Conservation (phyloP, 2,888 invertebrate species). For the Chymomyza amoena region DNA sequence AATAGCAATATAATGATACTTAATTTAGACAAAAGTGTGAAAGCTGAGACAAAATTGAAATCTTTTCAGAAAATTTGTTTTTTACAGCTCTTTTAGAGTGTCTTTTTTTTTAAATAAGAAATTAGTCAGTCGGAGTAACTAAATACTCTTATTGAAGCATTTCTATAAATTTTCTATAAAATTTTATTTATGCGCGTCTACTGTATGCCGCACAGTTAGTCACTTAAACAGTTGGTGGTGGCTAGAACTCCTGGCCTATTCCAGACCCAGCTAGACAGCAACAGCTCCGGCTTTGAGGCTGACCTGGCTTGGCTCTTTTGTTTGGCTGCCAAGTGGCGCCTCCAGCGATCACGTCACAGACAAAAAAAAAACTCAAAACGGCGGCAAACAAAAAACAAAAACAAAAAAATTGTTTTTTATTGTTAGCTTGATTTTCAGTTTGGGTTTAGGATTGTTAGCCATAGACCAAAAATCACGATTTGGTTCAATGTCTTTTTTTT, state of each 20-base stretch:
- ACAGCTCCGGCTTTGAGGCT: constrained; percentile 33
- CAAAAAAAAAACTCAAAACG: constrained; percentile 44
- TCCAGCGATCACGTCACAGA: constrained; percentile 76
- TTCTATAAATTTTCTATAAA: not conserved
- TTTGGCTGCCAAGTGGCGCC: constrained; percentile 72
- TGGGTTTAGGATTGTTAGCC: constrained; percentile 55
- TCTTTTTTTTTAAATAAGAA: not conserved
- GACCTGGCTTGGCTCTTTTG: constrained; percentile 51
- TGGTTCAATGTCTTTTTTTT: constrained; percentile 66
- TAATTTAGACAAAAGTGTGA: not conserved
- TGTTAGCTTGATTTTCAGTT: constrained; percentile 48
- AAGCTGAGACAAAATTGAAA: not conserved
- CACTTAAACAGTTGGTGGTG: not conserved
- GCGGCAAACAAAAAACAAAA: constrained; percentile 38
- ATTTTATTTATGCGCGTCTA: not conserved
- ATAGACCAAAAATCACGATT: constrained; percentile 58
- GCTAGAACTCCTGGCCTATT: constrained; percentile 65
- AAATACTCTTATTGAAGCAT: not conserved
- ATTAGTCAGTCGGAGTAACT: not conserved
- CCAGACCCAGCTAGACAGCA: constrained; percentile 32
- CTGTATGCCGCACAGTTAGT: not conserved
- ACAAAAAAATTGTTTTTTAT: constrained; percentile 40
- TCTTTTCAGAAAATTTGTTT: not conserved
- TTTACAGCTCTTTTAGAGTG: not conserved
- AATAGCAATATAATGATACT: not conserved